These are phyloP conservation scores for Galleria mellonella DNA, from an alignment of 1,140 invertebrate genomes.

Conservation along the genomic window DNA sequence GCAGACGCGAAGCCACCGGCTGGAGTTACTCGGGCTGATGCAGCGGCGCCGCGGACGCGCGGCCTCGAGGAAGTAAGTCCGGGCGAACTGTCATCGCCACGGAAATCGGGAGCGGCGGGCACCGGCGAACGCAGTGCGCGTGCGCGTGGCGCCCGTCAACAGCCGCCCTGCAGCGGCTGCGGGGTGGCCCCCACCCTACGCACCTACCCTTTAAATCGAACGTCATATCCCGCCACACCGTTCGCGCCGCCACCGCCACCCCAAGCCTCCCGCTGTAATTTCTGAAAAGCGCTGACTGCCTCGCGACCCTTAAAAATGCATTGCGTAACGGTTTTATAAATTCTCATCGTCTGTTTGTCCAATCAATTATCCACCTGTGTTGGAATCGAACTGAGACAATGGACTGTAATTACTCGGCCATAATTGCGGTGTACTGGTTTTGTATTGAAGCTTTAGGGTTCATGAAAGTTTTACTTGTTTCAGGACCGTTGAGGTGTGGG, in stretches of 20 bases:
- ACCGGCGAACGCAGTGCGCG: constrained; percentile 52
- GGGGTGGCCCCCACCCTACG: constrained; percentile 27
- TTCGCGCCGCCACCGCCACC: constrained; percentile 28
- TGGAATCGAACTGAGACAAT: constrained; percentile 15
- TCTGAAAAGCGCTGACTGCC: constrained; percentile 66
- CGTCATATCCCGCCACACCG: constrained; percentile 60
- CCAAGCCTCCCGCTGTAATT: constrained; percentile 48
- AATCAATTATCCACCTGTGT: constrained; percentile 64
- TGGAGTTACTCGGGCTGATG: constrained; percentile 40
- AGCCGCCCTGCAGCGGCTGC: constrained; percentile 38
- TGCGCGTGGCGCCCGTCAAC: constrained; percentile 50
- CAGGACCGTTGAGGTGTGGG: no score
- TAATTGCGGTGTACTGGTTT: constrained; percentile 11
- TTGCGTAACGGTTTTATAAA: constrained; percentile 68
- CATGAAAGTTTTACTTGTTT: no score
- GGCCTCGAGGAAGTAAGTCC: constrained; percentile 70
- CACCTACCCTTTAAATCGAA: constrained; percentile 70
- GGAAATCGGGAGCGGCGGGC: constrained; percentile 27
- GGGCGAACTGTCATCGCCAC: constrained; percentile 56
- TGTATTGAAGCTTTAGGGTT: background rate
- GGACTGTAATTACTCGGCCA: constrained; percentile 11
- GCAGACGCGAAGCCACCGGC: constrained; percentile 47
- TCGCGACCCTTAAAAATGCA: constrained; percentile 70
- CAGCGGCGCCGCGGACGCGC: constrained; percentile 68
- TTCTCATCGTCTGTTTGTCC: constrained; percentile 50